Percentiles rank a stretch among this genome's conserved stretches.
These are phyloP conservation scores for Volucella bombylans DNA, from an alignment of 2,888 invertebrate genomes.

Conservation along the genomic window DNA sequence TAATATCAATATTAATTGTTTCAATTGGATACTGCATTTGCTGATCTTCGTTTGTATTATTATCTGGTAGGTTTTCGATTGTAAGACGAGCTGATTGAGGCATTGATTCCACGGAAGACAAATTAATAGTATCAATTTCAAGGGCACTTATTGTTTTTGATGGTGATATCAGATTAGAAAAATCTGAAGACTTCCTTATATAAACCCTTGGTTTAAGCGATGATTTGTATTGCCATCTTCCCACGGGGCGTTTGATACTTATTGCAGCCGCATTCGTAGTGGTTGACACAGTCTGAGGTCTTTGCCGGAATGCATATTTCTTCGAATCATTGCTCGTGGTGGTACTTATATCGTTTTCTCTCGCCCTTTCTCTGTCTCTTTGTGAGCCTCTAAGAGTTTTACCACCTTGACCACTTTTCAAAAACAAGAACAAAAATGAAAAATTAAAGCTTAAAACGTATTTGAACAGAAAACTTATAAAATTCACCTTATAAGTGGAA, in stretches of 20 bases:
- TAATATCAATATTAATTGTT: constrained; percentile 93
- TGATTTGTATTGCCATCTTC: constrained; percentile 95
- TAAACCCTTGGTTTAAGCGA: constrained; percentile 93
- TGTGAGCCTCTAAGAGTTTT: constrained; percentile 67
- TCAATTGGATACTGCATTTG: constrained; percentile 85
- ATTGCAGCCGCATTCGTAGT: constrained; percentile 7
- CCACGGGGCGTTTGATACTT: constrained; percentile 78
- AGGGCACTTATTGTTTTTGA: constrained; percentile 84
- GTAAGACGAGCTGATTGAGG: constrained; percentile 82
- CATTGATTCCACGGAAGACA: constrained; percentile 84
- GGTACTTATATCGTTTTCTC: constrained; percentile 77
- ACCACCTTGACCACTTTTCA: constrained; percentile 42
- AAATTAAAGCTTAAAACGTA: not conserved
- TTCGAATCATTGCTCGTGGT: constrained; percentile 78
- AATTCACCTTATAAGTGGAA: no score
- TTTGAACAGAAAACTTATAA: no score
- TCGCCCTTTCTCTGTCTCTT: constrained; percentile 69
- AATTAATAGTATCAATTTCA: constrained; percentile 89
- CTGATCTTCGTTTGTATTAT: constrained; percentile 17
- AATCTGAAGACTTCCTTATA: constrained; percentile 85
- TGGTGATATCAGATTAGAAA: constrained; percentile 72
- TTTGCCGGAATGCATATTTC: constrained; percentile 88
- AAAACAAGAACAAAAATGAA: not conserved
- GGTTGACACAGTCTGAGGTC: constrained; percentile 83
- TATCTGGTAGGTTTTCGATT: constrained; percentile 83